These are phyloP conservation scores for Macropodus opercularis DNA, from an alignment of 2,797 vertebrate genomes.

Conservation along the genomic window DNA sequence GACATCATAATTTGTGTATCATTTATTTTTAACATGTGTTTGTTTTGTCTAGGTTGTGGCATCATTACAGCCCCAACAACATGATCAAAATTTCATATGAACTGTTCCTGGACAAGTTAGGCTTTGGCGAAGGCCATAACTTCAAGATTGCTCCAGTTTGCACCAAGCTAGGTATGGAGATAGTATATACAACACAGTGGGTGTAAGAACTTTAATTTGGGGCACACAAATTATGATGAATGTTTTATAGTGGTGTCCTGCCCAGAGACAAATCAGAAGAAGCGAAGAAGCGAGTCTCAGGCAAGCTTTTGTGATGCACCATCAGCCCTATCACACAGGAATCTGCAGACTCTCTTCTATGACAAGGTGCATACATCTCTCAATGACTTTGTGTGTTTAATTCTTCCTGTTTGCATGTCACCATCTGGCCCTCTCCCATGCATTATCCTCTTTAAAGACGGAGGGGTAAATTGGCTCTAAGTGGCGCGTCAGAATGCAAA, in stretches of 20 bases:
- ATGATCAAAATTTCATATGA: constrained; percentile 63
- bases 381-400: constrained; percentile 42
- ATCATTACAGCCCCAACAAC: constrained; percentile 58
- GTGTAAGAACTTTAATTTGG: constrained; percentile 1
- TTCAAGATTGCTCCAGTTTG: constrained; percentile 47
- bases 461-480: constrained; percentile 79
- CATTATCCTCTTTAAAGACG: constrained; percentile 72
- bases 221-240: too few relatives aligned
- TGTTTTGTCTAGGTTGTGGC: constrained; percentile 66
- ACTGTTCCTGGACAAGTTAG: constrained; percentile 73
- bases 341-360: constrained; percentile 64
- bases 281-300: constrained; percentile 31
- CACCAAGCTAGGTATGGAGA: constrained; percentile 52
- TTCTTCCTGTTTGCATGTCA: constrained; percentile 52
- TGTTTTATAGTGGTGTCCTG: constrained; percentile 17
- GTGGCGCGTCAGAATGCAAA: constrained; percentile 76
- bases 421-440: constrained; percentile 69
- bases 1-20: background rate
- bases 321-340: constrained; percentile 51
- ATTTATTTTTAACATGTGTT: constrained; percentile 12
- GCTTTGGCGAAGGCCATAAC: constrained; percentile 47
- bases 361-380: constrained; percentile 68
- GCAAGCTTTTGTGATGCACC: background rate
- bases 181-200: background rate
- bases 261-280: constrained; percentile 29